Conservation (phyloP, 2,797 vertebrate genomes). For the Rhincodon typus region DNA sequence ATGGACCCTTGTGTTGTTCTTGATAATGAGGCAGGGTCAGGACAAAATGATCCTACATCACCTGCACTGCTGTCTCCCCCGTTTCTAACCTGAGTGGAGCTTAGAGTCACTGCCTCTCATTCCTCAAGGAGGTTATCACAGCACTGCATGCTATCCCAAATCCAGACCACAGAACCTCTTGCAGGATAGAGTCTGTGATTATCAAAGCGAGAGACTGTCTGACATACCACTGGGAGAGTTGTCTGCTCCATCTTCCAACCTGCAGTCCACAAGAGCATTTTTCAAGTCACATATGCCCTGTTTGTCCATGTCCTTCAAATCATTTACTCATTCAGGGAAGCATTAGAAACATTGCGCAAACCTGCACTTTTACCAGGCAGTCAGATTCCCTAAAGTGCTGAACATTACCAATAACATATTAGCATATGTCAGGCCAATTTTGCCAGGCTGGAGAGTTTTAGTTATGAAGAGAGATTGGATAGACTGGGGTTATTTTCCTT, state of each 20-base stretch:
- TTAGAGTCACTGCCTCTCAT: not conserved
- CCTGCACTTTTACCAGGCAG: not conserved
- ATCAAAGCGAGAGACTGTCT: not conserved
- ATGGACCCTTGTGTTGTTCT: not conserved
- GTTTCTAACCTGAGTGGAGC: no score
- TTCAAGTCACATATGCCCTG: not conserved
- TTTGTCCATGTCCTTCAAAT: not conserved
- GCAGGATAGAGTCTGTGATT: not conserved
- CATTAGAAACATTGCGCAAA: not conserved
- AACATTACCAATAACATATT: not conserved
- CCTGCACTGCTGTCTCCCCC: not conserved
- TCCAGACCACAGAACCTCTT: not conserved
- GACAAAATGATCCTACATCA: not conserved
- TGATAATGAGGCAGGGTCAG: not conserved
- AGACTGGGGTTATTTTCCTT: no score
- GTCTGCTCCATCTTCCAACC: not conserved
- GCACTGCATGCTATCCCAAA: not conserved
- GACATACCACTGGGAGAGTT: not conserved
- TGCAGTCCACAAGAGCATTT: not conserved
- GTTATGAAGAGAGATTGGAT: no score
- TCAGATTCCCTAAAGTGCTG: not conserved
- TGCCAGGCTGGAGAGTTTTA: no score
- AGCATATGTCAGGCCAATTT: not conserved
- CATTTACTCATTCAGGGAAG: not conserved
- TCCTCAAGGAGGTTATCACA: not conserved